Conservation (phyloP, 2,888 invertebrate genomes). For the Rhagium mordax region DNA sequence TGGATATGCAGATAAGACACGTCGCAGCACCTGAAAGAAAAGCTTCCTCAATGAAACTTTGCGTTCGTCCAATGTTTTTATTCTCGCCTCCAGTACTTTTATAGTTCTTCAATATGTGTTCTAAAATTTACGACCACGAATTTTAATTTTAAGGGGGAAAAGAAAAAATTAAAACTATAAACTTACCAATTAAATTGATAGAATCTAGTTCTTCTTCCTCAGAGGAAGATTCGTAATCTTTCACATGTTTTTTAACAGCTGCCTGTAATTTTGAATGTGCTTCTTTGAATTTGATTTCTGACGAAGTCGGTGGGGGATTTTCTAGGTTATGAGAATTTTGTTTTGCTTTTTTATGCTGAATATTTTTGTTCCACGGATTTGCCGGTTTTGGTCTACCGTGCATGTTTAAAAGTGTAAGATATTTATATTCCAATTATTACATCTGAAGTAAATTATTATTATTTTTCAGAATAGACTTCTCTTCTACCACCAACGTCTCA, state of each 20-base stretch:
- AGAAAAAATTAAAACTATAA: conserved; percentile 8
- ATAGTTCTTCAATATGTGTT: conserved; percentile 72
- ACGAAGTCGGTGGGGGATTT: conserved; percentile 48
- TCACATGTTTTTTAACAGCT: conserved; percentile 70
- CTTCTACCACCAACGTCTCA: no score
- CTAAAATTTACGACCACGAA: conserved; percentile 58
- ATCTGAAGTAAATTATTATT: no score
- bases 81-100: conserved; percentile 66
- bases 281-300: conserved; percentile 69
- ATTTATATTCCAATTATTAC: not conserved
- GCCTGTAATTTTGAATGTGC: conserved; percentile 71
- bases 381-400: conserved; percentile 49
- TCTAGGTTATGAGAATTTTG: conserved; percentile 36
- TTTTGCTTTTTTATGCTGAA: conserved; percentile 44
- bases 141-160: not conserved
- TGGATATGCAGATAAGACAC: conserved; percentile 93
- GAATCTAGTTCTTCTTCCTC: conserved; percentile 73
- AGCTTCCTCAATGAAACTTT: conserved; percentile 83
- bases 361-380: conserved; percentile 59
- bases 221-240: conserved; percentile 72
- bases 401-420: conserved; percentile 42
- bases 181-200: conserved; percentile 70
- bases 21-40: conserved; percentile 86
- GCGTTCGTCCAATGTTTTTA: conserved; percentile 74
- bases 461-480: no score